Conservation (phyloP, 2,888 invertebrate genomes). For the Macaria liturata region DNA sequence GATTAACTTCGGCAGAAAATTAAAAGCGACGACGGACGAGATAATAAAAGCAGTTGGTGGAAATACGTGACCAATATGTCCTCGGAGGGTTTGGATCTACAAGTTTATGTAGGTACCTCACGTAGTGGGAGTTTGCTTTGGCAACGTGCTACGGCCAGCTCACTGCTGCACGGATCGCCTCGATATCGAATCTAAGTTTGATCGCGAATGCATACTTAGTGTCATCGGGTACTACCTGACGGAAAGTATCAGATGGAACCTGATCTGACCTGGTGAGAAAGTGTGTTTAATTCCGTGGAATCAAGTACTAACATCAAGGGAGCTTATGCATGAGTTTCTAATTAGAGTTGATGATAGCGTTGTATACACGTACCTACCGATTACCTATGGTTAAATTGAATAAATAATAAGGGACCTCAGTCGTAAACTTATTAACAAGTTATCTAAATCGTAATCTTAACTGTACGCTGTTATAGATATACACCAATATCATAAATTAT, state of each 20-base stretch:
- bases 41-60: slow-evolving; percentile 71
- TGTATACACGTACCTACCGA: no score
- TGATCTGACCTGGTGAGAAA: no score
- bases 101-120: slow-evolving; percentile 71
- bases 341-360: no score
- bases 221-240: slow-evolving; percentile 35
- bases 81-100: slow-evolving; percentile 49
- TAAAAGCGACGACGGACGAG: slow-evolving; percentile 66
- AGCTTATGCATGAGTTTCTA: no score
- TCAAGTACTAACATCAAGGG: no score
- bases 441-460: no score
- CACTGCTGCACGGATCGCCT: slow-evolving; percentile 52
- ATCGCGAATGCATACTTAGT: slow-evolving; percentile 57
- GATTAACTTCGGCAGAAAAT: slow-evolving; percentile 69
- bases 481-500: no score
- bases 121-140: slow-evolving; percentile 74
- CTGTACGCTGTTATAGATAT: no score
- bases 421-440: no score
- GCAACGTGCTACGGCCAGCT: slow-evolving; percentile 71
- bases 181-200: slow-evolving; percentile 68
- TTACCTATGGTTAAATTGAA: no score
- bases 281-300: no score
- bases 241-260: neutral
- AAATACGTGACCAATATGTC: slow-evolving; percentile 79
- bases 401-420: no score